Conservation (phyloP, 2,888 invertebrate species). For the Macrophya alboannulata region DNA sequence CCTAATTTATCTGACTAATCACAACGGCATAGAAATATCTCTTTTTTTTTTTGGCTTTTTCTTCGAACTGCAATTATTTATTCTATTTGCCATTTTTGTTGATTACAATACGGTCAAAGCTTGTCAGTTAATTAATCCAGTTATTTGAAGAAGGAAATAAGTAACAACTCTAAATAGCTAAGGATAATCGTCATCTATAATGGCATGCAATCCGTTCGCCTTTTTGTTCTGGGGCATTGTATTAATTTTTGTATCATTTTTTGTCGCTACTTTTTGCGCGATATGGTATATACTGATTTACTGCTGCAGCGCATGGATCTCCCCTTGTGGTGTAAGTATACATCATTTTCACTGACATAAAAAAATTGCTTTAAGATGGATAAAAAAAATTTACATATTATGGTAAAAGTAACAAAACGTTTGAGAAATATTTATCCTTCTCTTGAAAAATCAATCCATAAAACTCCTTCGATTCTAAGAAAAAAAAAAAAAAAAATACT, state of each 20-base stretch:
- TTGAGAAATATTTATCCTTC: background rate
- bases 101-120: background rate
- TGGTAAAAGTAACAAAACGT: background rate
- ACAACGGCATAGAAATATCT: background rate
- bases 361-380: background rate
- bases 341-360: background rate
- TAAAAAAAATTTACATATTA: background rate
- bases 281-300: constrained; percentile 86
- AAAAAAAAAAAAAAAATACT: background rate
- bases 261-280: constrained; percentile 86
- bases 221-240: constrained; percentile 88
- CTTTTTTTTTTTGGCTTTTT: background rate
- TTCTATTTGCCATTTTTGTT: background rate
- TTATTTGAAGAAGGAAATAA: background rate
- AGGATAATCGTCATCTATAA: constrained; percentile 31
- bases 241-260: constrained; percentile 86
- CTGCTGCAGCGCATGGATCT: constrained; percentile 86
- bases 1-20: background rate
- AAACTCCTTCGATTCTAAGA: background rate
- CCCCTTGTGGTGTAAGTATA: constrained; percentile 81
- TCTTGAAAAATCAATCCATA: background rate
- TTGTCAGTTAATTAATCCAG: background rate
- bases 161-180: background rate
- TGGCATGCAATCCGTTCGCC: constrained; percentile 83
- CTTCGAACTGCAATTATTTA: background rate